Percentiles rank a stretch among this genome's conserved stretches.
phyloP scores from a whole-genome alignment of 2,797 vertebrate species.

The Anolis apletophallus region DNA sequence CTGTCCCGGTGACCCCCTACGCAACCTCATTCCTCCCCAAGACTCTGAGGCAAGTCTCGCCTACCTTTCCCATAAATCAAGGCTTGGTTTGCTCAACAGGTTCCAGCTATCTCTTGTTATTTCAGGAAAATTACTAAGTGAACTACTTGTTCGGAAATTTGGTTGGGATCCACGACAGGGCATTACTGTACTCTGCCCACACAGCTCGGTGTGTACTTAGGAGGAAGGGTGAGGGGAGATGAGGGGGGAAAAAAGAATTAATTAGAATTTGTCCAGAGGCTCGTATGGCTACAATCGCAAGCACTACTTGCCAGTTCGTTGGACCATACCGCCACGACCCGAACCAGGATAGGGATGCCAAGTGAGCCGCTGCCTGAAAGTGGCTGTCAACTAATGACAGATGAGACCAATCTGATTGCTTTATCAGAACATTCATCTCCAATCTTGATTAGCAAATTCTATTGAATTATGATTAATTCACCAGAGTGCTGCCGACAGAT shows the following conservation, averaged over 20 bases:
- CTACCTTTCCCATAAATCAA: constrained; percentile 81
- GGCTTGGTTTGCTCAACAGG: constrained; percentile 81
- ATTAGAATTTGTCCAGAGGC: constrained; percentile 32
- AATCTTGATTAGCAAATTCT: constrained; percentile 93
- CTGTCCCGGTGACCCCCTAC: constrained; percentile 75
- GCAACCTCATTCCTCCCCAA: not conserved
- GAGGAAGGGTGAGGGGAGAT: constrained; percentile 23
- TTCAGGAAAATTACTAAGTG: constrained; percentile 68
- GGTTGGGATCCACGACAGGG: constrained; percentile 24
- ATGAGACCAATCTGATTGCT: constrained; percentile 91
- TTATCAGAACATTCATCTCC: constrained; percentile 93
- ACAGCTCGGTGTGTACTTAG: not conserved
- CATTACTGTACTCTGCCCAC: constrained; percentile 33
- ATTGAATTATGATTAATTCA: constrained; percentile 94
- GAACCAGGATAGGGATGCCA: constrained; percentile 79
- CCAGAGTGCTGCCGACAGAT: constrained; percentile 88
- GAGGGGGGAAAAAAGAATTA: constrained; percentile 34
- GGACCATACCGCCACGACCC: constrained; percentile 64
- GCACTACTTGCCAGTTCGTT: constrained; percentile 52
- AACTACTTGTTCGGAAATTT: constrained; percentile 53
- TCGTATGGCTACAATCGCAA: constrained; percentile 10
- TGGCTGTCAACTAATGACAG: constrained; percentile 87
- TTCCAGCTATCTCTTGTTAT: constrained; percentile 67
- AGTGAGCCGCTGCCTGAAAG: constrained; percentile 82
- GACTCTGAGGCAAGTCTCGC: constrained; percentile 72